Evolutionary conservation across 2,888 invertebrate species (phyloP).

Genomic region (Acrocyrtus sp.): DNA sequence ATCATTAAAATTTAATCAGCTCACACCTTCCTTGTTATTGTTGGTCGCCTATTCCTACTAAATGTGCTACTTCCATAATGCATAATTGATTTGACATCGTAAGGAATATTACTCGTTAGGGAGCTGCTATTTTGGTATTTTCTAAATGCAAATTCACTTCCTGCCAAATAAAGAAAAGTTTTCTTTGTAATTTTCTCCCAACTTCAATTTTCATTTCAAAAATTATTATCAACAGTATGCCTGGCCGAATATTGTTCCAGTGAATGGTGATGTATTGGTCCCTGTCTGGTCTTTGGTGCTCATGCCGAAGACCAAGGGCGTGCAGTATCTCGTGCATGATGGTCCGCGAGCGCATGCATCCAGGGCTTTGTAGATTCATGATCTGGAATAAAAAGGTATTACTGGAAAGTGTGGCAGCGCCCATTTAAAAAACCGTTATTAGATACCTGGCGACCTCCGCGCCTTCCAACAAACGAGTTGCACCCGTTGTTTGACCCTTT

Average conservation of each 20-base stretch:
- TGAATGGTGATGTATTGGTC: conserved; percentile 45
- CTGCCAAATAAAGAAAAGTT: too few relatives aligned
- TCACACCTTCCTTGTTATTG: conserved; percentile 40
- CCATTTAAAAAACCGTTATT: too few relatives aligned
- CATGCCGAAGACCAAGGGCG: conserved; percentile 44
- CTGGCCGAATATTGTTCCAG: conserved; percentile 42
- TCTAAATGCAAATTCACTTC: conserved; percentile 14
- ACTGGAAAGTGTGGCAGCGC: too few relatives aligned
- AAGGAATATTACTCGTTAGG: conserved; percentile 20
- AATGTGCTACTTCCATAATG: conserved; percentile 33
- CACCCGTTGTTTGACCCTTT: conserved; percentile 33
- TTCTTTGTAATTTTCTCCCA: too few relatives aligned
- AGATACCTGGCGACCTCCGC: conserved; percentile 43
- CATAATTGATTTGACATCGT: conserved; percentile 43
- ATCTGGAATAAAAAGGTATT: conserved; percentile 4
- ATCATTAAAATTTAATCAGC: too few relatives aligned
- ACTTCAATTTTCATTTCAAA: too few relatives aligned
- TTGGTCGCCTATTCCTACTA: conserved; percentile 34
- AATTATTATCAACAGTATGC: too few relatives aligned
- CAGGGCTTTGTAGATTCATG: conserved; percentile 38
- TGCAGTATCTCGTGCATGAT: conserved; percentile 22
- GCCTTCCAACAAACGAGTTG: conserved; percentile 35
- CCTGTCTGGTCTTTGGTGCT: conserved; percentile 49
- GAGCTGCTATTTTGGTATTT: not conserved
- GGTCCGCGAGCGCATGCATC: conserved; percentile 14